Base-by-base conservation (phyloP, 2,797 vertebrate genomes). In the Furcifer pardalis region DNA sequence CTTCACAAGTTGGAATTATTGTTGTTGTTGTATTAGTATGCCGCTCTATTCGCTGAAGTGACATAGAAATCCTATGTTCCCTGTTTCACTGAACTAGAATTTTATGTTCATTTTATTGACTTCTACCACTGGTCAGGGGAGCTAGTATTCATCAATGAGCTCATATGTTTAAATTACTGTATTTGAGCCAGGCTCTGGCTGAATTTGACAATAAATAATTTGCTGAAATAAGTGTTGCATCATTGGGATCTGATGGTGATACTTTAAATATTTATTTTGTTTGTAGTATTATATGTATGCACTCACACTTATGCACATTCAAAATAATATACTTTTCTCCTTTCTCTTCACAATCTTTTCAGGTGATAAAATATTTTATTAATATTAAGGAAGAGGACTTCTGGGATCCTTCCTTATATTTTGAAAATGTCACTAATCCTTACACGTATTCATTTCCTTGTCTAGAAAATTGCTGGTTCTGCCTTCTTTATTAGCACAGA, bases 381-480 rank as follows among this genome's bases (percentile, higher is more conserved):
- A 46, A 62, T 60, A 78, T 76, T 63, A 85, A 63, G 77, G 77
- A 90, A 87, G 6, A 52, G 84, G 72, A 71, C 17, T 15, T 62
- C 81, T 23, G 40, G 0, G 12, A 68, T 77, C 71, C 81, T 59
- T 83, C 13, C 83, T 60, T 60, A 1, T 76, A 81, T 35, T 89
- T 74, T 56, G 59, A 35, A 8, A 91, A n/a, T 83, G 81, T 56
- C 88, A 86, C 23, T 52, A 87, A 87, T 76, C 80, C 49, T 84
- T 66, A 1, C 42, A 86, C 66, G 74, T 90, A 23, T 46, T 89
- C 77, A 19, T 90, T 87, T 86, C 30, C 74, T 89, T 91, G 89
- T 89, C 90, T 80, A 69, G 89, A 85, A 93, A 92, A 88, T 91
- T 90, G 12, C 81, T 52, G 52, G 87, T 65, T 91, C 84, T 77